Percentiles rank a stretch among this genome's conserved stretches.
Conservation (phyloP, 1,140 invertebrate species). For the Meloidogyne hapla region DNA sequence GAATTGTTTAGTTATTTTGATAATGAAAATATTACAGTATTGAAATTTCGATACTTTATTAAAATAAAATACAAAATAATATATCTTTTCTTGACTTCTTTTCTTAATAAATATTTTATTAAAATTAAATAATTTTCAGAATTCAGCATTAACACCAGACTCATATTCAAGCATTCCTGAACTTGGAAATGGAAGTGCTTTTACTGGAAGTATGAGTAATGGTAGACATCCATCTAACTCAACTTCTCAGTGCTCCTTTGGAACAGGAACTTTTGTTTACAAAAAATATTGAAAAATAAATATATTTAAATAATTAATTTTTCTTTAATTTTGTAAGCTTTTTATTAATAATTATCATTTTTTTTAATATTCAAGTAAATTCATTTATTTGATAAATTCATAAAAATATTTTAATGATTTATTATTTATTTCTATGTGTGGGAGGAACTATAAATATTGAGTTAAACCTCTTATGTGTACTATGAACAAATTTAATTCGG, state of each 20-base stretch:
- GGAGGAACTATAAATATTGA: too few relatives aligned
- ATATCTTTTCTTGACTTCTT: not conserved
- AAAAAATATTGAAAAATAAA: constrained; percentile 16
- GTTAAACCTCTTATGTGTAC: too few relatives aligned
- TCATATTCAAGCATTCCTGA: constrained; percentile 16
- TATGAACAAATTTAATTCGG: too few relatives aligned
- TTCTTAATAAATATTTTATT: not conserved
- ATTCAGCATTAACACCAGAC: constrained; percentile 10
- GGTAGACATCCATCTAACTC: constrained; percentile 7
- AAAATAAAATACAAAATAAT: too few relatives aligned
- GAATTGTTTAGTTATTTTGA: too few relatives aligned
- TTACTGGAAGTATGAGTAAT: constrained; percentile 4
- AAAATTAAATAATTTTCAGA: not conserved
- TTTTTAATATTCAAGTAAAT: too few relatives aligned
- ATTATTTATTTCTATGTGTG: too few relatives aligned
- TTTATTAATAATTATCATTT: too few relatives aligned
- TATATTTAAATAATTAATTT: not conserved
- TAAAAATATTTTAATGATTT: too few relatives aligned
- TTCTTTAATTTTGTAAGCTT: not conserved
- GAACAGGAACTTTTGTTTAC: constrained; percentile 16
- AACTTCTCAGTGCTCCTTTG: constrained; percentile 6
- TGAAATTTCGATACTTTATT: too few relatives aligned
- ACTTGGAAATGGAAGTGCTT: not conserved
- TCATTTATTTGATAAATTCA: too few relatives aligned
- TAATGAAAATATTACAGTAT: too few relatives aligned